Evolutionary conservation across 2,888 invertebrate species (phyloP).

Genomic region (Sarcophaga carnaria): DNA sequence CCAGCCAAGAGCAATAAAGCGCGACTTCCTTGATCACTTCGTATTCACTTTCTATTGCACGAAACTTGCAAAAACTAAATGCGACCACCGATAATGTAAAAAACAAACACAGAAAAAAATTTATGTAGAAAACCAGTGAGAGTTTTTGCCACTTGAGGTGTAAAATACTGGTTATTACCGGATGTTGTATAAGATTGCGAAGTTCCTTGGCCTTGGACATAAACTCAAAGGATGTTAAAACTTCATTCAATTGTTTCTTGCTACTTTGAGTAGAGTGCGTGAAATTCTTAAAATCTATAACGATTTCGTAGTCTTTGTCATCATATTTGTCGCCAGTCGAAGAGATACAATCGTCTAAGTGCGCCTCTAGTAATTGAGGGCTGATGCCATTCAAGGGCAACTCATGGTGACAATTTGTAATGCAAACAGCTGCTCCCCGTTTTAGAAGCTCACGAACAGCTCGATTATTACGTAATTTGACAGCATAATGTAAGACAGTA

Average conservation of each 20-base stretch:
- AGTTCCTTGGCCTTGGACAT: constrained; percentile 87
- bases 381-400: constrained; percentile 88
- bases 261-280: constrained; percentile 82
- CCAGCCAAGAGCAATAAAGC: constrained; percentile 82
- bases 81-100: constrained; percentile 86
- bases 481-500: constrained; percentile 89
- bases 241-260: constrained; percentile 83
- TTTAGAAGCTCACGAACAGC: constrained; percentile 85
- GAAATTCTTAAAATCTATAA: constrained; percentile 88
- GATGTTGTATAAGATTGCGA: constrained; percentile 88
- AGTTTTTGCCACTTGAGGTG: constrained; percentile 91
- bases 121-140: constrained; percentile 87
- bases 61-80: constrained; percentile 87
- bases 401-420: constrained; percentile 85
- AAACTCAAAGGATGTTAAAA: constrained; percentile 89
- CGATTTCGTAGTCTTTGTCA: constrained; percentile 87
- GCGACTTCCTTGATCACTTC: constrained; percentile 81
- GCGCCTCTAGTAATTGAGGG: constrained; percentile 86
- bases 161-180: constrained; percentile 89
- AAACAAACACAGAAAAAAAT: constrained; percentile 87
- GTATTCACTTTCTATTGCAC: constrained; percentile 76
- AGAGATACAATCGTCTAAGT: constrained; percentile 88
- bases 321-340: constrained; percentile 86
- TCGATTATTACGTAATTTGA: constrained; percentile 86
- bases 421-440: constrained; percentile 88